Evolutionary conservation across 2,113 vertebrate genomes (phyloP).

Genomic region (Antechinus flavipes): DNA sequence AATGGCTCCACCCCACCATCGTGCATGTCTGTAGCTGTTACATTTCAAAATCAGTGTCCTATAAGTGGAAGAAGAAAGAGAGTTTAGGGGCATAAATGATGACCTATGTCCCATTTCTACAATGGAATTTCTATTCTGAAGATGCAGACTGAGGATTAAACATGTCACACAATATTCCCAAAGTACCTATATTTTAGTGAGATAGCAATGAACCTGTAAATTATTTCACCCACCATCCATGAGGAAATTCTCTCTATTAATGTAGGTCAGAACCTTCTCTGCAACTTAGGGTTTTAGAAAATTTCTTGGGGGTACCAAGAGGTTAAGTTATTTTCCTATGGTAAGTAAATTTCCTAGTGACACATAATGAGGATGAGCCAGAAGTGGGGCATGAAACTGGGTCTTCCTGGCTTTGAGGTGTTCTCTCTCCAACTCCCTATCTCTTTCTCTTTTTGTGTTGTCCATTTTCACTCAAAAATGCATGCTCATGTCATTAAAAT

Average conservation of each 20-base stretch:
- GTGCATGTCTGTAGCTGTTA: conserved; percentile 95
- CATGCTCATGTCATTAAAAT: neutral
- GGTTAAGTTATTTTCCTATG: neutral
- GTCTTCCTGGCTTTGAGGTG: neutral
- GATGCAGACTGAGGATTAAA: neutral
- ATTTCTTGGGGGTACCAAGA: neutral
- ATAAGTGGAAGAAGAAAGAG: neutral
- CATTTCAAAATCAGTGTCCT: conserved; percentile 96
- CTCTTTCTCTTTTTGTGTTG: neutral
- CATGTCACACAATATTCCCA: neutral
- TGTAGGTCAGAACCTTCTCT: neutral
- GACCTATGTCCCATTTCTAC: conserved; percentile 28
- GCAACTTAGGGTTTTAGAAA: neutral
- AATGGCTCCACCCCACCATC: conserved; percentile 97
- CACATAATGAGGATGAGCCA: neutral
- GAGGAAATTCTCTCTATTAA: neutral
- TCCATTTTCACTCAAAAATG: neutral
- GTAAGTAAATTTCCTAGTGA: neutral
- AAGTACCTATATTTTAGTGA: neutral
- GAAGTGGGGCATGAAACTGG: neutral
- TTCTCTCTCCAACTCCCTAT: neutral
- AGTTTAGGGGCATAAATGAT: neutral
- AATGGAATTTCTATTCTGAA: conserved; percentile 4
- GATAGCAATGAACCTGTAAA: neutral
- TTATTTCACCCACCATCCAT: neutral